Evolutionary conservation across 1,140 invertebrate genomes (phyloP), one percentile per base, ranked within the genome.

Genomic region (Neelides sp.): DNA sequence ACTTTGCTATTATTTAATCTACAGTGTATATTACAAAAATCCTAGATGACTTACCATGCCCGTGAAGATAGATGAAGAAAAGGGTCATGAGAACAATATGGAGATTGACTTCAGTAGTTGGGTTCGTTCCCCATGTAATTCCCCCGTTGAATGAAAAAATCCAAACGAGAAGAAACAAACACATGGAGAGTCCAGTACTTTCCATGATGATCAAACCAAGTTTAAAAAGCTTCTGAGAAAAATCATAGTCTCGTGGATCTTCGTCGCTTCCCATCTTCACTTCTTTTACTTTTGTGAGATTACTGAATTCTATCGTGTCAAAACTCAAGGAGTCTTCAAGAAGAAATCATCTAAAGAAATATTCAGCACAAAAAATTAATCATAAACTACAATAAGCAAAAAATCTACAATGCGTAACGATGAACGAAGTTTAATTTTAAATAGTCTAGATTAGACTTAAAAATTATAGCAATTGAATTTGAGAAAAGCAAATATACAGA

Each of bases 211-310:
- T 30, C 13, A 57, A 46, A 2, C 51, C 54, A 22, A 20, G 20
- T 15, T 50, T 44, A 32, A 60, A 60, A 15, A 57, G n/a, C 27
- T 47, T 44, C 5, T 52, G 42, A 22, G 36, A 28, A 19, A 19
- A 23, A 40, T 60, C 58, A 40, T 54, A 60, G 17, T 60, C 58
- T 27, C 48, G 51, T n/a, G 58, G 54, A 54, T 57, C 54, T 48
- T 60, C 58, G 19, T 60, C 58, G 20, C 44, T 49, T 13, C 58
- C 58, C 58, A 60, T 60, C 4, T 15, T 28, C 17, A 12, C 8
- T 5, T 44, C 20, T 12, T 12, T 44, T 22, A 8, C 30, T 34
- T n/a, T n/a, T n/a, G n/a, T n/a, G n/a, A n/a, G n/a, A n/a, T n/a
- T n/a, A n/a, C n/a, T n/a, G n/a, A n/a, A n/a, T n/a, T n/a, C n/a